Evolutionary conservation across 2,113 vertebrate species (phyloP).

Genomic region (Centropristis striata): DNA sequence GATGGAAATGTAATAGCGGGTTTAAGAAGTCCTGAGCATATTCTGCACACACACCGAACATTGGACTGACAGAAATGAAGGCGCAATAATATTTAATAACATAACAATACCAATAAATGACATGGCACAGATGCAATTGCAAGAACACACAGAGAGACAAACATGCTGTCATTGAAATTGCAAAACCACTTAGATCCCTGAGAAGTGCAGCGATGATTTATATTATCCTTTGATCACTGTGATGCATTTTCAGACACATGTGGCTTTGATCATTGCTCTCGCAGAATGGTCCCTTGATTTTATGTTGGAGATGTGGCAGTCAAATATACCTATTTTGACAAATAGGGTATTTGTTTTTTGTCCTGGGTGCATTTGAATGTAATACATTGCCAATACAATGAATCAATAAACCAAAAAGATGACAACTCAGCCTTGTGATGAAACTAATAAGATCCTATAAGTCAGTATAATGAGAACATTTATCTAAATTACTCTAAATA

Average conservation of each 20-base stretch:
- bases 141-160: not conserved
- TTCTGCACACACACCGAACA: not conserved
- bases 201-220: not conserved
- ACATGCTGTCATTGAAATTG: not conserved
- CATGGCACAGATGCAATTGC: not conserved
- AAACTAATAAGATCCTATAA: no score
- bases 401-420: no score
- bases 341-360: not conserved
- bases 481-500: no score
- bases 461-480: no score
- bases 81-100: not conserved
- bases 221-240: not conserved
- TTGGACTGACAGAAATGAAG: not conserved
- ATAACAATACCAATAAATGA: no score
- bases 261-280: constrained; percentile 10
- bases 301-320: not conserved
- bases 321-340: not conserved
- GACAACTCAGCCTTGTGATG: no score
- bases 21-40: not conserved
- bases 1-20: not conserved
- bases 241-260: not conserved
- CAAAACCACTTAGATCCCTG: not conserved
- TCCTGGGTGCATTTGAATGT: no score
- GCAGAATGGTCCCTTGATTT: not conserved
- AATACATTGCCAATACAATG: no score